Conservation (phyloP, 2,113 vertebrate genomes). For the Potamarius usumacintae region DNA sequence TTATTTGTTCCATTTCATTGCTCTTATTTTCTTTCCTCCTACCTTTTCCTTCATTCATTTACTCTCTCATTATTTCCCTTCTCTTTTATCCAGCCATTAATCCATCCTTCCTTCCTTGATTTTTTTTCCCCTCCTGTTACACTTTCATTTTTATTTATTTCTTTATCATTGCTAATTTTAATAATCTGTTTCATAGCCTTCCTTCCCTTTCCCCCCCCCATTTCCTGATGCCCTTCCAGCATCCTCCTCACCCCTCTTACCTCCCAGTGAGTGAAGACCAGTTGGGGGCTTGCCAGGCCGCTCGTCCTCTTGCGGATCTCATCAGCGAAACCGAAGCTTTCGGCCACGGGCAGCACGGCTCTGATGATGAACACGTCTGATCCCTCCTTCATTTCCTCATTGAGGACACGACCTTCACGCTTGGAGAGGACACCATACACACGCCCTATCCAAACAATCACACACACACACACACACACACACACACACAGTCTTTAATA, state of each 20-base stretch:
- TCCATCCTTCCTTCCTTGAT: not conserved
- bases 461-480: constrained; percentile 19
- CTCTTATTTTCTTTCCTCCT: not conserved
- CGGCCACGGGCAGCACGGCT: constrained; percentile 91
- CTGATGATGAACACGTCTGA: constrained; percentile 94
- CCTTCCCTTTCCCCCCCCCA: not conserved
- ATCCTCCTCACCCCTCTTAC: constrained; percentile 62
- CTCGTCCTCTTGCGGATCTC: constrained; percentile 96
- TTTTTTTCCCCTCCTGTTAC: not conserved
- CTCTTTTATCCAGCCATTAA: not conserved
- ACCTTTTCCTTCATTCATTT: not conserved
- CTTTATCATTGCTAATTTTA: not conserved
- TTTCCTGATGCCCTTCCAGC: not conserved
- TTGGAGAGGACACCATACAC: constrained; percentile 91
- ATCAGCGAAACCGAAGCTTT: constrained; percentile 97
- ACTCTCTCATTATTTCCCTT: not conserved
- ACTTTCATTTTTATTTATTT: not conserved
- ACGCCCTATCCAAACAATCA: constrained; percentile 74
- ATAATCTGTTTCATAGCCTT: not conserved
- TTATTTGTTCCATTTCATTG: not conserved
- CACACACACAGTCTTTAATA: not conserved
- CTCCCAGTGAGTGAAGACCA: constrained; percentile 99
- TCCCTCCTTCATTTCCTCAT: constrained; percentile 97
- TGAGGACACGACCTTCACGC: constrained; percentile 89
- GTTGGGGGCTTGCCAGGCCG: constrained; percentile 93